These are phyloP conservation scores for Metaphire vulgaris DNA, from an alignment of 1,140 invertebrate species.

Conservation along the genomic window DNA sequence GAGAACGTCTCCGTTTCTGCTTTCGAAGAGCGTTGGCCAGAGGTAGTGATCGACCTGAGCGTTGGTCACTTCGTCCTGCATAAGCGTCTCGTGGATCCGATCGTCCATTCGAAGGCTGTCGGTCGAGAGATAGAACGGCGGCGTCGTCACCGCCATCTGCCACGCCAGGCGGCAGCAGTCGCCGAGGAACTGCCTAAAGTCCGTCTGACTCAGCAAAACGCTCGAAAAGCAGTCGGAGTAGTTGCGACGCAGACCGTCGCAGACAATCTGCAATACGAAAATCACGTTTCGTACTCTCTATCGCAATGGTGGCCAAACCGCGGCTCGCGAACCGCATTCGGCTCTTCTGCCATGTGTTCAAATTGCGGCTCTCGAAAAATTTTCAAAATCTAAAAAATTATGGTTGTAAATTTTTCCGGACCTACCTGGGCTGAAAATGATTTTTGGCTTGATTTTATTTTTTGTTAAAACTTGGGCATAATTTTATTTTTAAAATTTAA, in stretches of 20 bases:
- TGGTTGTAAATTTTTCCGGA: no score
- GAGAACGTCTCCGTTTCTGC: not conserved
- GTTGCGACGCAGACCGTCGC: not conserved
- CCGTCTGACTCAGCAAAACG: not conserved
- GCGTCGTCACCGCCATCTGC: not conserved
- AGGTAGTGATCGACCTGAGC: not conserved
- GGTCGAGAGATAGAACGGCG: not conserved
- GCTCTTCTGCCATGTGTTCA: no score
- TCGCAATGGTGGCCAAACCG: no score
- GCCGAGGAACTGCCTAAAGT: not conserved
- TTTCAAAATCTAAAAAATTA: no score
- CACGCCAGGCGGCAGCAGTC: not conserved
- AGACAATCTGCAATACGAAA: not conserved
- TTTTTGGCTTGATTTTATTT: no score
- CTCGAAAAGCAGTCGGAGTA: not conserved
- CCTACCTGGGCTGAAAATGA: no score
- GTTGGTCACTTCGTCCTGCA: not conserved
- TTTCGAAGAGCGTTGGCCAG: not conserved
- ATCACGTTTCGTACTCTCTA: no score
- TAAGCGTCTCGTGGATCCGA: not conserved
- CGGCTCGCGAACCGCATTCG: no score
- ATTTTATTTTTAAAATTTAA: no score
- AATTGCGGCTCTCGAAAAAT: no score
- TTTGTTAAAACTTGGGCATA: no score
- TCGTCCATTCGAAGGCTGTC: not conserved